Base-by-base conservation (phyloP, 2,888 invertebrate species). In the Saturnia pavonia region DNA sequence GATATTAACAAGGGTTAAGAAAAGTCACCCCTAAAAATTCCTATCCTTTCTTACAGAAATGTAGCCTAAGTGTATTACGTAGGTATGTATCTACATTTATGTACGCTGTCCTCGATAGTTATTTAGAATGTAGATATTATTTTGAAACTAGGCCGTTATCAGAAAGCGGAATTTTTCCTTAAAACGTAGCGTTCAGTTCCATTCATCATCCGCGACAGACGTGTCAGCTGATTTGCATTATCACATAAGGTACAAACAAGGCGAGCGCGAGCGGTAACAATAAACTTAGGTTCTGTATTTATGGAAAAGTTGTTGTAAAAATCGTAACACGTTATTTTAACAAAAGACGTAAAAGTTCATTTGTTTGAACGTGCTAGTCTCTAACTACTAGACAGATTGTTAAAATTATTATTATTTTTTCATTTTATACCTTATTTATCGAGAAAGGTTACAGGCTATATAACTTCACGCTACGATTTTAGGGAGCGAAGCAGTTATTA, bases 201-300 rank as follows among this genome's bases (percentile, higher is more conserved):
- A 65, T 48, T 48, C 69, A 65, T 45, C 48, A 43, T 57, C 16
- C 40, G n/a, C 48, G 68, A 57, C n/a, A 51, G 69, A 45, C 69
- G 19, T 43, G 65, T 69, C 69, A 69, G 69, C 27, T 69, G 63
- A 48, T 69, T 54, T 69, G 22, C 48, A 22, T 69, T 65, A 69
- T 65, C 65, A 12, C 34, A 27, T 67, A 45, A 68, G 40, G 34
- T 40, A 34, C 43, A 45, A 48, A 34, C 25, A 48, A n/a, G n/a
- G 43, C n/a, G 14, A 34, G 43, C 43, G 69, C 48, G n/a, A 22
- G 34, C 22, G n/a, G 48, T 16, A 34, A 2, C 22, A 69, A 27
- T 14, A 34, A 14, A 25, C 19, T 34, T 12, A 8, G 48, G 45
- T 69, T 65, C 69, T 9, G 69, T 51, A 57, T 70, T 0, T 54